These are phyloP conservation scores for Acridotheres tristis DNA, from an alignment of 2,797 vertebrate genomes.

Conservation along the genomic window DNA sequence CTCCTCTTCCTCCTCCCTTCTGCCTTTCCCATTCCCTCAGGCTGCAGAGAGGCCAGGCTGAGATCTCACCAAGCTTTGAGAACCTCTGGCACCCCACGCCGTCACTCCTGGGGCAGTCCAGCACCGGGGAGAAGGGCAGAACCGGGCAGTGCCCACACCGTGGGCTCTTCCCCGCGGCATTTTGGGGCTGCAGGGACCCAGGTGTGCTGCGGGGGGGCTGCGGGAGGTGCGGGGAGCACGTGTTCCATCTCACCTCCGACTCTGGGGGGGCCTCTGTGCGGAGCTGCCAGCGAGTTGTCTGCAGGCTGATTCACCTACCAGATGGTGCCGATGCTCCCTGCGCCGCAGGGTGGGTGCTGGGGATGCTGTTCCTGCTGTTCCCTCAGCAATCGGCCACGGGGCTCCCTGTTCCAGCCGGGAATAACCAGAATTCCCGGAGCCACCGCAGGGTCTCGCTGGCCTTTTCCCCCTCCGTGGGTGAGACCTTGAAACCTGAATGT, in stretches of 20 bases:
- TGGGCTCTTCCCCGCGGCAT: not conserved
- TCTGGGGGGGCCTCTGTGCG: not conserved
- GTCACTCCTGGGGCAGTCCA: not conserved
- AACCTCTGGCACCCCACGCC: not conserved
- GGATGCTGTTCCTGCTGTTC: slow-evolving; percentile 31
- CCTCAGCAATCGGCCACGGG: not conserved
- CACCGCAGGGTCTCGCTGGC: not conserved
- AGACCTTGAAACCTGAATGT: not conserved
- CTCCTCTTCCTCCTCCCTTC: not conserved
- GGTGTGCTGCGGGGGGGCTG: not conserved
- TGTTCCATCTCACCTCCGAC: not conserved
- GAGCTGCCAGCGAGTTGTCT: slow-evolving; percentile 43
- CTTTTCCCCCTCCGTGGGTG: not conserved
- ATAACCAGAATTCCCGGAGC: not conserved
- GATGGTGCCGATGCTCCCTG: slow-evolving; percentile 20
- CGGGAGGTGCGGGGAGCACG: not conserved
- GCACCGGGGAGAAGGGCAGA: fast-evolving
- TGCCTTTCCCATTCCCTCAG: not conserved
- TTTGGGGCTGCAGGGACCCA: not conserved
- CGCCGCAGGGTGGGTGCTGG: slow-evolving; percentile 15
- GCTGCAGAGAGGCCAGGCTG: not conserved
- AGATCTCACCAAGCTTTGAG: not conserved
- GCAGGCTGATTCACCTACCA: slow-evolving; percentile 46
- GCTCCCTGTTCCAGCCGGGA: slow-evolving; percentile 17
- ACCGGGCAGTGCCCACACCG: fast-evolving